These are phyloP conservation scores for Drosophila pectinifera DNA, from an alignment of 1,140 invertebrate genomes.

Conservation along the genomic window DNA sequence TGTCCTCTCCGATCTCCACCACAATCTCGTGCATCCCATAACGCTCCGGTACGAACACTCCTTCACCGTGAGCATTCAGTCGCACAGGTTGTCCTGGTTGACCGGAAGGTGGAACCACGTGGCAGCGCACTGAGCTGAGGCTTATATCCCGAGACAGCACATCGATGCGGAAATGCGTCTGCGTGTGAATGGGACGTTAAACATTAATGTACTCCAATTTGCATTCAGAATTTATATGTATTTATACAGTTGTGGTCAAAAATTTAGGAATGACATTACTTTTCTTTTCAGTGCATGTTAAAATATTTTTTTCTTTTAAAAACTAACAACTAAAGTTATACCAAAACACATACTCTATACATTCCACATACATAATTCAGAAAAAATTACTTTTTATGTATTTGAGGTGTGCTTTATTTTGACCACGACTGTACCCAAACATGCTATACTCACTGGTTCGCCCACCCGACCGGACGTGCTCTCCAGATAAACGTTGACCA, in stretches of 20 bases:
- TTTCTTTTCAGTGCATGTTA: no score
- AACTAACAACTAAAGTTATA: no score
- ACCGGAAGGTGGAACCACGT: slow-evolving; percentile 92
- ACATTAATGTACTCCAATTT: slow-evolving; percentile 45
- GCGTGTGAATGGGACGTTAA: slow-evolving; percentile 74
- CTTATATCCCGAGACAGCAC: slow-evolving; percentile 92
- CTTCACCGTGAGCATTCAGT: slow-evolving; percentile 90
- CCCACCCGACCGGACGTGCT: slow-evolving; percentile 93
- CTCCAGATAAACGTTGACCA: slow-evolving; percentile 91
- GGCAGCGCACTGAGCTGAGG: slow-evolving; percentile 91
- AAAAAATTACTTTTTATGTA: no score
- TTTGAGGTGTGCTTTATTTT: neutral
- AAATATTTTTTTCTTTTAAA: no score
- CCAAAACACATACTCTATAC: no score
- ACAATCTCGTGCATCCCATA: slow-evolving; percentile 96
- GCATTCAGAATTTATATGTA: neutral
- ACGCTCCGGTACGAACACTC: slow-evolving; percentile 94
- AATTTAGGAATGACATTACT: neutral
- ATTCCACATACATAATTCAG: no score
- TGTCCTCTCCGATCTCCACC: slow-evolving; percentile 88
- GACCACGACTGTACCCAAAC: slow-evolving; percentile 4
- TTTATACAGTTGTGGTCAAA: slow-evolving; percentile 8
- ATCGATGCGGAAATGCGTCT: slow-evolving; percentile 93
- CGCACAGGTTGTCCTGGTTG: slow-evolving; percentile 87
- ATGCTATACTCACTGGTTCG: slow-evolving; percentile 89